Conservation (phyloP, 2,888 invertebrate genomes). For the Lutraria lutraria region DNA sequence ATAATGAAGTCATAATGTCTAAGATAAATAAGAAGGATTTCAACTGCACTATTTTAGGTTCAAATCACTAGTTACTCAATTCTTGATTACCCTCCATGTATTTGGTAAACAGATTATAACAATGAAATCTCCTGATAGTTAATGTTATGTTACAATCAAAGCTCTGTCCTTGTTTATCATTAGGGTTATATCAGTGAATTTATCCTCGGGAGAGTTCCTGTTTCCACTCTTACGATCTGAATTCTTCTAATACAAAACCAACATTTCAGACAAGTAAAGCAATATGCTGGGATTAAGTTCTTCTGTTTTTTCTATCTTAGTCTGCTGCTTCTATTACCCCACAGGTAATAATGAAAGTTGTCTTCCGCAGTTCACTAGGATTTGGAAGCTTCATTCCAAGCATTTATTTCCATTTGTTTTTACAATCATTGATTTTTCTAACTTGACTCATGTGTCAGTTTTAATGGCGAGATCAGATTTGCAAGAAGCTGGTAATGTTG, state of each 20-base stretch:
- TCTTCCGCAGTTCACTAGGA: conserved; percentile 19
- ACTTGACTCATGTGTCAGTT: conserved; percentile 46
- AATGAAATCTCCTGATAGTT: background rate
- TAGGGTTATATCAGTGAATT: background rate
- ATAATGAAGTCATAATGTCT: too few species aligned
- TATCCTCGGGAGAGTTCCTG: background rate
- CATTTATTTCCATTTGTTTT: conserved; percentile 61
- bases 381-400: conserved; percentile 45
- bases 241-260: background rate
- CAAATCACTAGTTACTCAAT: background rate
- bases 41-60: too few species aligned
- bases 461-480: conserved; percentile 29
- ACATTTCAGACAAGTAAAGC: background rate
- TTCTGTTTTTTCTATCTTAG: conserved; percentile 40
- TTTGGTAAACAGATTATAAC: background rate
- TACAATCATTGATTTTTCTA: conserved; percentile 47
- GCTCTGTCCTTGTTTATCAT: background rate
- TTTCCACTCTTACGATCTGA: background rate
- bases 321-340: conserved; percentile 43
- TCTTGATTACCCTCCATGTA: background rate
- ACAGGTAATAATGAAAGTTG: conserved; percentile 43
- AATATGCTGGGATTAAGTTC: background rate
- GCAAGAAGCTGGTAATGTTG: conserved; percentile 18
- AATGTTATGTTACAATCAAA: conserved; percentile 8
- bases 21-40: too few species aligned